Percentiles rank a stretch among this genome's conserved stretches.
These are phyloP conservation scores for Polyploca ridens DNA, from an alignment of 2,888 invertebrate genomes.

Conservation along the genomic window DNA sequence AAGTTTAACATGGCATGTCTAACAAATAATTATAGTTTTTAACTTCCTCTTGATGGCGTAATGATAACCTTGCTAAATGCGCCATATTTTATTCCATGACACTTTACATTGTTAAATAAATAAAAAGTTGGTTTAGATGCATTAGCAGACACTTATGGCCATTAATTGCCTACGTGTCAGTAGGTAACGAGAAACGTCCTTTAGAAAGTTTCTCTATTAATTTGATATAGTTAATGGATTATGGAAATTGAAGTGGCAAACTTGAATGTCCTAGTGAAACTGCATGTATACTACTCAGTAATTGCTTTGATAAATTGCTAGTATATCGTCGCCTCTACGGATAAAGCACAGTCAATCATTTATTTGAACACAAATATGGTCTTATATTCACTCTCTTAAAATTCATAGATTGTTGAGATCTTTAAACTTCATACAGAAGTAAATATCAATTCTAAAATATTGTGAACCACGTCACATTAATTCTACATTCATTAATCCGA, in stretches of 20 bases:
- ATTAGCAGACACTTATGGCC: neutral
- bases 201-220: neutral
- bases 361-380: too few relatives aligned
- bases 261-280: neutral
- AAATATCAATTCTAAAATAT: too few relatives aligned
- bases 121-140: neutral
- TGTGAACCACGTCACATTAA: neutral
- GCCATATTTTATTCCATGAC: neutral
- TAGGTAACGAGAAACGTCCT: neutral
- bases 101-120: neutral
- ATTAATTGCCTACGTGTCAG: neutral
- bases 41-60: conserved; percentile 4
- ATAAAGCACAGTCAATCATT: too few relatives aligned
- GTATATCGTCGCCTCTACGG: too few relatives aligned
- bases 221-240: conserved; percentile 5
- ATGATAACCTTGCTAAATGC: neutral
- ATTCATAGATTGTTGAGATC: too few relatives aligned
- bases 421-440: too few relatives aligned
- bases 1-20: neutral
- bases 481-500: neutral
- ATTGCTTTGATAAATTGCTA: neutral
- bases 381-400: too few relatives aligned
- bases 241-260: neutral
- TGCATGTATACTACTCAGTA: neutral
- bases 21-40: neutral